Evolutionary conservation across 2,888 invertebrate species (phyloP).

Genomic region (Parapristionchus giblindavisi): DNA sequence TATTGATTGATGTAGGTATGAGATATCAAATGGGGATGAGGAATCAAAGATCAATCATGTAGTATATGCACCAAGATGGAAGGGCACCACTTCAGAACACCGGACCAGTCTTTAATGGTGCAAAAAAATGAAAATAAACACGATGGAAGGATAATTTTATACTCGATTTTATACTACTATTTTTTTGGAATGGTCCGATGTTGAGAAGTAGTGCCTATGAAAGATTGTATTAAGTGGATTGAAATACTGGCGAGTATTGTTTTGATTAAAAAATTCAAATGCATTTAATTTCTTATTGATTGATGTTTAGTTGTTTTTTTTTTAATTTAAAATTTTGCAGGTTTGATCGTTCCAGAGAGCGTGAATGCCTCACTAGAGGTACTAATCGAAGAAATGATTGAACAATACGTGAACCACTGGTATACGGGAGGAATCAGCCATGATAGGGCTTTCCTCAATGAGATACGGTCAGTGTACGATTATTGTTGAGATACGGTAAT

Average conservation of each 20-base stretch:
- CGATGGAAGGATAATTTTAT: no score
- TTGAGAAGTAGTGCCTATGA: not conserved
- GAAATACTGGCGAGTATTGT: no score
- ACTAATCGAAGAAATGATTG: constrained; percentile 59
- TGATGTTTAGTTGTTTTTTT: no score
- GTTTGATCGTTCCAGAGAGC: constrained; percentile 38
- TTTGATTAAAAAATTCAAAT: no score
- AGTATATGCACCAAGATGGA: not conserved
- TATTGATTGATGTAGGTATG: not conserved
- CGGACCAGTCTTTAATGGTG: no score
- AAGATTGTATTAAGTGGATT: not conserved
- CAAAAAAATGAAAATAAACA: no score
- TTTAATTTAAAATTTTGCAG: no score
- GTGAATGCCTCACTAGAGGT: constrained; percentile 61
- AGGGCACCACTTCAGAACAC: no score
- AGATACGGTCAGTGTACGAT: constrained; percentile 51
- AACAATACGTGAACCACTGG: constrained; percentile 64
- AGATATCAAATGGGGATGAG: not conserved
- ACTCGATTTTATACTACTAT: no score
- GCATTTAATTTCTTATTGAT: no score
- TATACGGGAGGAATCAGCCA: constrained; percentile 60
- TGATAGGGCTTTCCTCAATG: constrained; percentile 63
- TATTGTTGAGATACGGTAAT: not conserved
- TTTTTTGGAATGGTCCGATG: not conserved
- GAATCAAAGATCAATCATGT: not conserved